Conservation (phyloP, 2,113 vertebrate genomes). For the Gorsachius goisagi region DNA sequence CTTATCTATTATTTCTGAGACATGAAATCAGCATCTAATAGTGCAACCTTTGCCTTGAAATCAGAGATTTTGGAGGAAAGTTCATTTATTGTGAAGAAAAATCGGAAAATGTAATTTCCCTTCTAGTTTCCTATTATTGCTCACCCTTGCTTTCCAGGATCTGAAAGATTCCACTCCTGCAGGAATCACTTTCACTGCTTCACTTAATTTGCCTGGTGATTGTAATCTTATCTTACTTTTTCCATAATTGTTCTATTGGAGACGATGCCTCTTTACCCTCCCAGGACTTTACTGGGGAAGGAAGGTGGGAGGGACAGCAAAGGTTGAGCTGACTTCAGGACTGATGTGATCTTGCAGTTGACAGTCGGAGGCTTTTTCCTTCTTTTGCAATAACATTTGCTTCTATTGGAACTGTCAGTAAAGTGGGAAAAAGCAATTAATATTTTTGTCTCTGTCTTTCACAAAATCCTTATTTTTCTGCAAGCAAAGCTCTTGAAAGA, state of each 20-base stretch:
- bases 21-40: conserved; percentile 29
- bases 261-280: not conserved
- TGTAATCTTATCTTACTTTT: conserved; percentile 1
- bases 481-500: conserved; percentile 56
- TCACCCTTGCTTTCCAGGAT: not conserved
- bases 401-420: conserved; percentile 35
- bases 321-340: not conserved
- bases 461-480: conserved; percentile 42
- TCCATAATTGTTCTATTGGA: not conserved
- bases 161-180: not conserved
- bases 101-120: not conserved
- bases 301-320: not conserved
- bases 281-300: not conserved
- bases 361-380: conserved; percentile 14
- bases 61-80: not conserved
- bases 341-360: conserved; percentile 24
- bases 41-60: not conserved
- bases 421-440: conserved; percentile 60
- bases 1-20: conserved; percentile 7
- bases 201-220: not conserved
- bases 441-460: conserved; percentile 35
- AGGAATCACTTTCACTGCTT: not conserved
- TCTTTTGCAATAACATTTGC: conserved; percentile 44
- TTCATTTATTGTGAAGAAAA: not conserved
- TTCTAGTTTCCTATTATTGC: not conserved